Evolutionary conservation across 2,888 invertebrate species (phyloP).

Genomic region (Apamea anceps): DNA sequence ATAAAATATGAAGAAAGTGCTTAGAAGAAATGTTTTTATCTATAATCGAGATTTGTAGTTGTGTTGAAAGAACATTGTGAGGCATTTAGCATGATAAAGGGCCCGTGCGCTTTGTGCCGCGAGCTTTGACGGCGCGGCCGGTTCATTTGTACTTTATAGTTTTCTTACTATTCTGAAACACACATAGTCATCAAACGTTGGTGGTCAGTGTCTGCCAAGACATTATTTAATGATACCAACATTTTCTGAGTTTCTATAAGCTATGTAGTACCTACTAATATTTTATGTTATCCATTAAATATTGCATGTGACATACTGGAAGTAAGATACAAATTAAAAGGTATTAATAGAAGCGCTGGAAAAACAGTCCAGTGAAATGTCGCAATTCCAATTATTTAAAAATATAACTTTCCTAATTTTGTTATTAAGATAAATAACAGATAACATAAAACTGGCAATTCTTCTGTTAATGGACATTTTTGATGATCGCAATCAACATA

Average conservation of each 20-base stretch:
- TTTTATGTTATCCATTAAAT: constrained; percentile 24
- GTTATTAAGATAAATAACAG: constrained; percentile 34
- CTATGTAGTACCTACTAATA: constrained; percentile 15
- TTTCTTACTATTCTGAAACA: constrained; percentile 56
- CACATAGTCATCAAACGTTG: constrained; percentile 59
- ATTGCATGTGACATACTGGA: constrained; percentile 4
- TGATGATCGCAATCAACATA: constrained; percentile 55
- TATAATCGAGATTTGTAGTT: constrained; percentile 43
- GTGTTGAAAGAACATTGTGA: constrained; percentile 50
- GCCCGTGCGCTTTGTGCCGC: constrained; percentile 42
- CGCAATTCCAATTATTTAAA: constrained; percentile 11
- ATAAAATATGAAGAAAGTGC: constrained; percentile 36
- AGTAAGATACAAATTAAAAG: neutral
- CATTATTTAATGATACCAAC: constrained; percentile 48
- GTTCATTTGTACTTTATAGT: constrained; percentile 51
- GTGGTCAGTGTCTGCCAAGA: constrained; percentile 55
- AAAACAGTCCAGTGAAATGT: constrained; percentile 6
- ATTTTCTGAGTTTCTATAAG: constrained; percentile 12
- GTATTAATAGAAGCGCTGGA: neutral
- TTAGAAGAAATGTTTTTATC: constrained; percentile 32
- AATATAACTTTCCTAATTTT: constrained; percentile 44
- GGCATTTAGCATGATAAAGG: constrained; percentile 56
- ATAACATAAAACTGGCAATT: constrained; percentile 43
- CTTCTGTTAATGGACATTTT: constrained; percentile 38
- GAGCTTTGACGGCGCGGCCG: constrained; percentile 53